Evolutionary conservation across 1,140 invertebrate genomes (phyloP), one percentile per base, ranked within the genome.

Genomic region (Phocides pigmalion): DNA sequence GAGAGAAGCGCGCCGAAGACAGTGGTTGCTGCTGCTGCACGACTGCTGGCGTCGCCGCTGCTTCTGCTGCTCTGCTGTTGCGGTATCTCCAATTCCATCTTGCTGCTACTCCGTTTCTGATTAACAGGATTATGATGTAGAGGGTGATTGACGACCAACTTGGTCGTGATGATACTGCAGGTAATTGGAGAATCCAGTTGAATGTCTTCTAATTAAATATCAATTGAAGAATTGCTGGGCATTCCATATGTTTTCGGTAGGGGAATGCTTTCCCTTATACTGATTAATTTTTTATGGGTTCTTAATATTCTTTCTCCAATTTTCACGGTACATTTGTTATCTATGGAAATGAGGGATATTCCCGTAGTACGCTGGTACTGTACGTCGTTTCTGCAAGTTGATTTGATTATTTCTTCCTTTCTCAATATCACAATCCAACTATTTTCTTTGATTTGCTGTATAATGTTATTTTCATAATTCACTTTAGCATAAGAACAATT

Each of bases 401-500:
- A n/a, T n/a, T n/a, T n/a, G n/a, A n/a, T n/a, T n/a, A n/a, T n/a
- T n/a, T 66, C 66, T 37, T 68, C 65, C 20, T 62, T 15, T 44
- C 65, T 71, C 9, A 69, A 2, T 19, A 72, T 63, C 4, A 59
- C 39, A 37, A 66, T 69, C 69, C 69, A 75, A 12, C 64, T 71
- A 20, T 75, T 75, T 22, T 75, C 66, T 47, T 75, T 62, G 0
- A 74, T 69, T 64, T 74, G 68, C 47, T 71, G 62, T 14, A 69
- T 71, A n/a, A 66, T 64, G 15, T 64, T 71, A 9, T 74, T 50
- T 20, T 71, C 19, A 4, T 42, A 64, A 8, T 32, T 64, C 28
- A 46, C 46, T 20, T 32, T 59, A 3, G 46, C 65, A 14, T 68
- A 63, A 1, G 51, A 56, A 25, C 56, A 56, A 59, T 32, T 32